phyloP scores from a whole-genome alignment of 2,113 vertebrate species.

The Ammodytes dubius region DNA sequence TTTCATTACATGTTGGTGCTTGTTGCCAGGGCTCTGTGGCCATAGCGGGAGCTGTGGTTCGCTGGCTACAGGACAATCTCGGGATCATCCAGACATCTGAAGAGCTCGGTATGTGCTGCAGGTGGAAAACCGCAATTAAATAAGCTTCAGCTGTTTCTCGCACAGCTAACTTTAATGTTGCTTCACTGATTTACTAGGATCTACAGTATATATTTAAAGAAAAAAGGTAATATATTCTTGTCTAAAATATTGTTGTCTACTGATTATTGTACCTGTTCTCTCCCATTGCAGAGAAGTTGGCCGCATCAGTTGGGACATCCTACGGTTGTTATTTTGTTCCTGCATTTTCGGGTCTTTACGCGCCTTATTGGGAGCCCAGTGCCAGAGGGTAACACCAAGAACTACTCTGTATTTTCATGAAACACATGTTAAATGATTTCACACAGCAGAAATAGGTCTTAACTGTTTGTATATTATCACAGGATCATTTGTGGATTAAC shows the following conservation, averaged over 20 bases:
- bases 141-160: neutral
- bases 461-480: slow-evolving; percentile 9
- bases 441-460: neutral
- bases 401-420: accelerated
- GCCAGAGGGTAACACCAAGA: slow-evolving; percentile 90
- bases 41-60: slow-evolving; percentile 95
- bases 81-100: slow-evolving; percentile 90
- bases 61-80: slow-evolving; percentile 97
- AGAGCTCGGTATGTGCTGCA: slow-evolving; percentile 89
- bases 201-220: neutral
- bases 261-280: neutral
- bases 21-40: slow-evolving; percentile 93
- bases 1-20: neutral
- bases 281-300: slow-evolving; percentile 88
- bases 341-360: slow-evolving; percentile 95
- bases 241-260: neutral
- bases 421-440: neutral
- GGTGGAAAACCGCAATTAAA: neutral
- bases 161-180: neutral
- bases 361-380: slow-evolving; percentile 96
- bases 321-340: slow-evolving; percentile 97
- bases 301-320: slow-evolving; percentile 91
- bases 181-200: neutral
- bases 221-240: neutral
- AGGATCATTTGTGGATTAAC: slow-evolving; percentile 97